Evolutionary conservation across 2,888 invertebrate genomes (phyloP), one percentile per base, ranked within the genome.

Genomic region (Dendrolimus pini): DNA sequence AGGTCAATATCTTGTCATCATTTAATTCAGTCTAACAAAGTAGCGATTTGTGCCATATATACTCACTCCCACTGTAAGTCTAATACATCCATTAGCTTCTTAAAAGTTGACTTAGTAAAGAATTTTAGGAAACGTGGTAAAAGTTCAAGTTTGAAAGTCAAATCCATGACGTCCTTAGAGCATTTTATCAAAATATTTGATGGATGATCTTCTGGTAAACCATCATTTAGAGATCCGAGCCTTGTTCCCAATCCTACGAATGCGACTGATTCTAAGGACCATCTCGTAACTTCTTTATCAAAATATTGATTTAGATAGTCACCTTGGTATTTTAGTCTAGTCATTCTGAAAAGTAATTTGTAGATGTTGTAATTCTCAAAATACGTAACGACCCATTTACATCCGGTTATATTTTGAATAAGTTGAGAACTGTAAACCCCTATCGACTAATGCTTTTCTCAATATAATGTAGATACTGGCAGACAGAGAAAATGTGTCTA

Each of bases 231-330:
- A 61, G 84, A 83, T 30, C 87, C 87, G 0, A 90, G 63, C 57
- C 86, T 74, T 0, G 82, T 70, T 1, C 89, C 90, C 54, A 90
- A 68, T 6, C 76, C 82, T 1, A 90, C 82, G 53, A 82, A 65
- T 0, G 78, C 83, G 7, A 88, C 68, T 0, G 92, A 93, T 80
- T 94, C 94, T 57, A 94, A 74, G 1, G 93, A 90, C 93, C 93
- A 94, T 73, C 92, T 93, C 52, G 90, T 90, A 18, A 93, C 74
- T 78, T 93, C 93, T 14, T 84, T 75, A 52, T 81, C 73, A 56
- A 94, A 92, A 67, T 93, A 77, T 2, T 75, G 61, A 55, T 78
- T 63, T 7, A 87, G 71, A 65, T 85, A 85, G 1, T 70, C 64
- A 14, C 70, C 66, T 9, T 77, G 70, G 55, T 82, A 71, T 63